Evolutionary conservation across 2,797 vertebrate species (phyloP).

Genomic region (Acrocephalus scirpaceus): DNA sequence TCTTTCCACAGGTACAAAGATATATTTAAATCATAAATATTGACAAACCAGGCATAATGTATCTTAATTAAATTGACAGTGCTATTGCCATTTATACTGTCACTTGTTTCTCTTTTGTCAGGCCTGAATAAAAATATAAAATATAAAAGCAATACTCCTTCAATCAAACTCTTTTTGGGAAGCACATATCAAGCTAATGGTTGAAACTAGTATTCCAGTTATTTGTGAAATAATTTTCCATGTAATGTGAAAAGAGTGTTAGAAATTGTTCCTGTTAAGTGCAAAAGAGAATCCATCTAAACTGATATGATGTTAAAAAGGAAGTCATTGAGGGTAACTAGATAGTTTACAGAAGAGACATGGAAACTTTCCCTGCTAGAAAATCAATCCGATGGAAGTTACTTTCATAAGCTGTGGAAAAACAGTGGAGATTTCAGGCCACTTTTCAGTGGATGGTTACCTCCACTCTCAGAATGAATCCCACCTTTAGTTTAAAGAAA

Average conservation of each 20-base stretch:
- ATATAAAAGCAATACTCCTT: constrained; percentile 24
- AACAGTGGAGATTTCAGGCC: not conserved
- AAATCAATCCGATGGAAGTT: not conserved
- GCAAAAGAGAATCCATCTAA: not conserved
- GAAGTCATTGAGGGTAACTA: not conserved
- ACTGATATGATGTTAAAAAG: not conserved
- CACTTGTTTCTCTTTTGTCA: constrained; percentile 4
- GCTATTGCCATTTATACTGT: not conserved
- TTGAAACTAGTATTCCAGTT: not conserved
- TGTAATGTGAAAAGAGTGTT: not conserved
- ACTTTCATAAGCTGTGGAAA: not conserved
- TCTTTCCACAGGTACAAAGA: not conserved
- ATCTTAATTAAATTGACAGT: constrained; percentile 15
- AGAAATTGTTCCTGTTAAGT: not conserved
- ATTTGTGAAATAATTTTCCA: constrained; percentile 29
- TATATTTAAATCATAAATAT: constrained; percentile 4
- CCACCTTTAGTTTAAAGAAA: not conserved
- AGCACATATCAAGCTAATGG: not conserved
- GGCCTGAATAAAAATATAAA: constrained; percentile 23
- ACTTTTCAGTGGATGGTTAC: not conserved
- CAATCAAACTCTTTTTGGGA: constrained; percentile 17
- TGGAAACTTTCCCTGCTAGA: not conserved
- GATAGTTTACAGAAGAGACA: not conserved
- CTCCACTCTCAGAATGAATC: not conserved
- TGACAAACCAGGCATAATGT: not conserved